Conservation (phyloP, 2,797 vertebrate genomes). For the Anisognathus igniventris region DNA sequence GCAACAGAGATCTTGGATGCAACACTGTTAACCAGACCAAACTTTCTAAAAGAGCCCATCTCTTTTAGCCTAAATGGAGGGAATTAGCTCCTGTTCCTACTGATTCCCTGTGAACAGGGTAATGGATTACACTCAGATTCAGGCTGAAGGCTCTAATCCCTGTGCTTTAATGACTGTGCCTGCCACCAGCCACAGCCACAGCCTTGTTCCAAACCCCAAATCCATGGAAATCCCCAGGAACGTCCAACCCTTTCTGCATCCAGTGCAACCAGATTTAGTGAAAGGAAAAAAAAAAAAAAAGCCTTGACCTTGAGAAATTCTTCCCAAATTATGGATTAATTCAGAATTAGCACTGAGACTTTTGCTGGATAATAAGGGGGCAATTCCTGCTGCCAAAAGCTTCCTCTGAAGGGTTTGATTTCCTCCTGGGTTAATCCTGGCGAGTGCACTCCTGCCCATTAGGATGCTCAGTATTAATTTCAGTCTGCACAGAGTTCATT, state of each 20-base stretch:
- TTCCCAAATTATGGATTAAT: neutral
- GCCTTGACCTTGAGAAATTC: neutral
- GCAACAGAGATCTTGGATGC: neutral
- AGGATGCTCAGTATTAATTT: constrained; percentile 21
- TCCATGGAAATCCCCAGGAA: neutral
- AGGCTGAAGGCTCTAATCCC: constrained; percentile 34
- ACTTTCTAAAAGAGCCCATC: neutral
- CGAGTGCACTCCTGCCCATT: neutral
- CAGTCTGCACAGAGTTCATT: constrained; percentile 15
- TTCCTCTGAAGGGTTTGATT: neutral
- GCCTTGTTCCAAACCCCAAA: neutral
- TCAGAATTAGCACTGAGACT: neutral
- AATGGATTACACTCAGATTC: constrained; percentile 40
- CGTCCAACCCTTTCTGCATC: neutral
- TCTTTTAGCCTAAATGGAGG: neutral
- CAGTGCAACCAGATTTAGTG: neutral
- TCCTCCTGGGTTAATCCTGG: constrained; percentile 6
- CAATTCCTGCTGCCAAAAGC: neutral
- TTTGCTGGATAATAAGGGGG: neutral
- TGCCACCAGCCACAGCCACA: neutral
- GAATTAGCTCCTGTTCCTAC: neutral
- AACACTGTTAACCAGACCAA: neutral
- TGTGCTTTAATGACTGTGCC: neutral
- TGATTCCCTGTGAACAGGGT: neutral
- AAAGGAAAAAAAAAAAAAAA: neutral